Percentiles rank a stretch among this genome's conserved stretches.
Evolutionary conservation across 2,113 vertebrate species (phyloP).

Genomic region (Pleuronectes platessa): DNA sequence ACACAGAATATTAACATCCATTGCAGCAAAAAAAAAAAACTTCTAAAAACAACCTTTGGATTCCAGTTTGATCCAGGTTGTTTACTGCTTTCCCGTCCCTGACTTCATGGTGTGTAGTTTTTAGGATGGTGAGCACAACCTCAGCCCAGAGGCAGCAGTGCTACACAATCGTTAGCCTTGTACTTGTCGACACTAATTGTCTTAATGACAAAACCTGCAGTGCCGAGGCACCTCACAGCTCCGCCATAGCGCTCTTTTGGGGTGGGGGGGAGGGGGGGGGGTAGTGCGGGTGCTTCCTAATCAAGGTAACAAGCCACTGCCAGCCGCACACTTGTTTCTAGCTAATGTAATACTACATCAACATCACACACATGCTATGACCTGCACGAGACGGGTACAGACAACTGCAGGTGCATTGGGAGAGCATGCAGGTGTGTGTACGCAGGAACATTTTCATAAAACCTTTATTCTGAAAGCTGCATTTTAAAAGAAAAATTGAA

Average conservation of each 20-base stretch:
- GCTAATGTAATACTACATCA: constrained; percentile 3
- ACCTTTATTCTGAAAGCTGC: neutral
- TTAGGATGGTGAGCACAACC: constrained; percentile 31
- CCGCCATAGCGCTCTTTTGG: constrained; percentile 8
- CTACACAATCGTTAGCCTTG: constrained; percentile 58
- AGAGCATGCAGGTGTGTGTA: too few species aligned
- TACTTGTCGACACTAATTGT: constrained; percentile 72
- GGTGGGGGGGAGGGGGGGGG: neutral
- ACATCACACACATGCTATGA: neutral
- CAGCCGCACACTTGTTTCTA: constrained; percentile 47
- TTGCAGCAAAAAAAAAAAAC: neutral
- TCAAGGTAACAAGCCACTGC: constrained; percentile 57
- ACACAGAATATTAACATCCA: neutral
- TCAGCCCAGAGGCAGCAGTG: constrained; percentile 44
- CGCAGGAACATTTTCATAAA: neutral
- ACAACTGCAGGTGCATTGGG: neutral
- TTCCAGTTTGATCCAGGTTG: constrained; percentile 13
- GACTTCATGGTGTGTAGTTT: constrained; percentile 18
- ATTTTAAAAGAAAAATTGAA: neutral
- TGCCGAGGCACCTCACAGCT: constrained; percentile 43
- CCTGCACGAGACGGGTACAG: neutral
- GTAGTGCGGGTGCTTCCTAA: constrained; percentile 33
- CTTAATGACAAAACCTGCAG: constrained; percentile 73
- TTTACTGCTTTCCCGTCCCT: neutral
- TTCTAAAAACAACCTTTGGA: neutral